These are phyloP conservation scores for Stomatorhinus ivindoensis DNA, from an alignment of 2,113 vertebrate genomes.

Conservation along the genomic window DNA sequence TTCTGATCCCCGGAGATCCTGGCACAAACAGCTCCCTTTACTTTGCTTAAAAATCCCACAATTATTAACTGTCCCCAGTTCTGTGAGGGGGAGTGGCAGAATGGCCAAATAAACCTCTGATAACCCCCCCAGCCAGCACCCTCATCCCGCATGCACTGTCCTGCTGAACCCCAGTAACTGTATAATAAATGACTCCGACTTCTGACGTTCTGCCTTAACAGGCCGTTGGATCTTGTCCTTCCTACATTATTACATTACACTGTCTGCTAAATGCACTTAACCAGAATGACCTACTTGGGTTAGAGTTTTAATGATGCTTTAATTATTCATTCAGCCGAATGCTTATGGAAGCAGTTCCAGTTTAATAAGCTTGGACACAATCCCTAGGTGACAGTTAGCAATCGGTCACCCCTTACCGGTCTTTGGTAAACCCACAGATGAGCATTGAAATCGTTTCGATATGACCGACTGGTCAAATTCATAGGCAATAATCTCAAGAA, in stretches of 20 bases:
- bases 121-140: not conserved
- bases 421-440: not conserved
- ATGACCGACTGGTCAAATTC: not conserved
- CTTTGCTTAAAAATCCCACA: conserved; percentile 6
- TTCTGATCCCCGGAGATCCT: not conserved
- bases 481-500: not conserved
- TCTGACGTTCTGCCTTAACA: not conserved
- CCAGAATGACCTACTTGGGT: not conserved
- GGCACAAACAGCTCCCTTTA: conserved; percentile 11
- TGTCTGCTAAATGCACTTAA: not conserved
- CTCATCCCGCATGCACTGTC: not conserved
- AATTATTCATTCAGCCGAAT: not conserved
- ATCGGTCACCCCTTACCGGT: not conserved
- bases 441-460: not conserved
- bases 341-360: not conserved
- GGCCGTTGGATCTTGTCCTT: not conserved
- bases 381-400: not conserved
- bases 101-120: not conserved
- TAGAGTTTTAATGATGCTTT: not conserved
- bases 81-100: not conserved
- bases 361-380: not conserved
- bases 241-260: not conserved
- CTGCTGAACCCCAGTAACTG: not conserved
- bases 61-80: conserved; percentile 17
- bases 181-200: not conserved